phyloP scores from a whole-genome alignment of 2,113 vertebrate species.

The Phaethon lepturus region DNA sequence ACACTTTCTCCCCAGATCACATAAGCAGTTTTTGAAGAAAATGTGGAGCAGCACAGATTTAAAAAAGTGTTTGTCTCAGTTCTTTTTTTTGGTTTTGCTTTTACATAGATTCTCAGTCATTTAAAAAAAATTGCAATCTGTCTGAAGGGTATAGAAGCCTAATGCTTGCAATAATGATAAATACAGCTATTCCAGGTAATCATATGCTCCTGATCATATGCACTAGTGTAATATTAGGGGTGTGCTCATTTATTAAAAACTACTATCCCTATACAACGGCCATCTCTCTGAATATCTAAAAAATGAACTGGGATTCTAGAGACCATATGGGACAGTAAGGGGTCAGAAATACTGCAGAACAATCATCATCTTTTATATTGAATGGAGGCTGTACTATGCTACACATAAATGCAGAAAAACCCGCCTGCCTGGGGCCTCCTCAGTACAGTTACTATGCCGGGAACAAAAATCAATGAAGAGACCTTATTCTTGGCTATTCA shows the following conservation, averaged over 20 bases:
- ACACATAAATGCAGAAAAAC: neutral
- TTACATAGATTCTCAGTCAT: neutral
- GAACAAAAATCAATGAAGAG: neutral
- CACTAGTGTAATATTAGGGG: neutral
- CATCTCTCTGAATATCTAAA: neutral
- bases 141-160: neutral
- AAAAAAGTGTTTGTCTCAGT: neutral
- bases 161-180: neutral
- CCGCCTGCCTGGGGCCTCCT: neutral
- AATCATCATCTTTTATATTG: neutral
- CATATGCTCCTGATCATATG: neutral
- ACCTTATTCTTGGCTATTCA: neutral
- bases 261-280: neutral
- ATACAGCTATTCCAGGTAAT: neutral
- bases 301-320: neutral
- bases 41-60: neutral
- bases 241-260: neutral
- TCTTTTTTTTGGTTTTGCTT: neutral
- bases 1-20: neutral
- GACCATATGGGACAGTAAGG: neutral
- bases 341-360: neutral
- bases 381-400: neutral
- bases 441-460: neutral
- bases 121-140: neutral
- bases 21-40: neutral